Base-by-base conservation (phyloP, 1,140 invertebrate species). In the Phymorhynchus buccinoides region DNA sequence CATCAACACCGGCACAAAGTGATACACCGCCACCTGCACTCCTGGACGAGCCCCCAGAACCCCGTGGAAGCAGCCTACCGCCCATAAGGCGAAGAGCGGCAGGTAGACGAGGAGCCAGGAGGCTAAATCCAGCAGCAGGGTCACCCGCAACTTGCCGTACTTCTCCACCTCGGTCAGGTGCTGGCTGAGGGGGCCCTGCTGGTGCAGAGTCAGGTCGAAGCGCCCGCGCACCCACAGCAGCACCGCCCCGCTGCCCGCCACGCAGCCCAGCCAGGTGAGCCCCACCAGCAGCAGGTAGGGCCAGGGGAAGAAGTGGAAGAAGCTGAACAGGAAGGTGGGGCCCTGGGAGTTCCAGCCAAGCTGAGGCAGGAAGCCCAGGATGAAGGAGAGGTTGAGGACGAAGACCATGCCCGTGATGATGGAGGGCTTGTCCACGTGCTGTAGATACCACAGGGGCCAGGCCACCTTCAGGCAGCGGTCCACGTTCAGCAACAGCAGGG, bases 341-440 rank as follows among this genome's bases (percentile, higher is more conserved):
- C 84, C 30, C 32, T n/a, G 32, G 39, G 32, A 42, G 73, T 89
- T 86, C 91, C 89, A 91, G 14, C 90, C 89, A 73, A 91, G 89
- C 32, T 89, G 87, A 1, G 91, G 91, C 42, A 90, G 48, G 84
- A 92, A 92, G 9, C 91, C 91, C 14, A 91, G 52, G 12, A 92
- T 85, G 77, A 92, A 91, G 16, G 91, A 87, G 27, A 84, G 32
- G 81, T 92, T 91, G 90, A 91, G 91, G 27, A 91, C 32, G 12
- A 91, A 73, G 68, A 91, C 86, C 86, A 90, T 90, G 3, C 85
- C 80, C 1, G 87, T 89, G 48, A 91, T 90, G 0, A 91, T 88
- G 32, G 88, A 88, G 16, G 88, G 81, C 85, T 92, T 91, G 44
- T 91, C 88, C 62, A 90, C 84, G 48, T 88, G 80, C 37, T 85